Evolutionary conservation across 2,797 vertebrate genomes (phyloP).

Genomic region (Calcarius lapponicus): DNA sequence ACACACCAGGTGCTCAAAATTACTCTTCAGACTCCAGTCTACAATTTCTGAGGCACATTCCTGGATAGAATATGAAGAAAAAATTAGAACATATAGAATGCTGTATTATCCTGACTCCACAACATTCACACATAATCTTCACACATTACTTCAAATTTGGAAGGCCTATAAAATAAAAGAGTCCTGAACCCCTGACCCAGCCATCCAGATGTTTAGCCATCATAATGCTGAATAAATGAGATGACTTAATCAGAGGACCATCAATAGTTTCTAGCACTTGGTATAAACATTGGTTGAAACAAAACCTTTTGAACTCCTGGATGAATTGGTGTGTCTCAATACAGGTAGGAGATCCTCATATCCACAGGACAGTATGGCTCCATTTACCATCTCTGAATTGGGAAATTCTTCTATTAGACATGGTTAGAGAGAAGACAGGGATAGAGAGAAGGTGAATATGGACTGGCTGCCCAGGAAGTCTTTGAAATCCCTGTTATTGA

Average conservation of each 20-base stretch:
- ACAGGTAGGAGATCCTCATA: neutral
- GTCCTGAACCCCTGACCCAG: neutral
- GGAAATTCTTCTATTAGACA: neutral
- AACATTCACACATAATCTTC: neutral
- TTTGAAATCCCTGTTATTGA: neutral
- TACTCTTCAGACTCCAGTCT: neutral
- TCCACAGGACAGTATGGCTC: neutral
- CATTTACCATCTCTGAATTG: neutral
- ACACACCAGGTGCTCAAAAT: neutral
- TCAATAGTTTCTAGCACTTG: neutral
- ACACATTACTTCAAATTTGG: neutral
- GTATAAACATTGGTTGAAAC: neutral
- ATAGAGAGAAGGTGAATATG: neutral
- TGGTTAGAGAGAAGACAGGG: neutral
- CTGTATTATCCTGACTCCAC: neutral
- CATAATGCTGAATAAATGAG: neutral
- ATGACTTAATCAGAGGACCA: neutral
- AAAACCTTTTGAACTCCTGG: neutral
- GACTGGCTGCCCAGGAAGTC: neutral
- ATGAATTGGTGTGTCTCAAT: neutral
- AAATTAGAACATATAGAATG: neutral
- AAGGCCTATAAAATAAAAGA: neutral
- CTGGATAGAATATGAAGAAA: neutral
- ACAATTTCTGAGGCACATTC: neutral
- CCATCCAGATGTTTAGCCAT: neutral